Percentiles rank a stretch among this genome's conserved stretches.
Evolutionary conservation across 1,140 invertebrate species (phyloP).

Genomic region (Lineus longissimus): DNA sequence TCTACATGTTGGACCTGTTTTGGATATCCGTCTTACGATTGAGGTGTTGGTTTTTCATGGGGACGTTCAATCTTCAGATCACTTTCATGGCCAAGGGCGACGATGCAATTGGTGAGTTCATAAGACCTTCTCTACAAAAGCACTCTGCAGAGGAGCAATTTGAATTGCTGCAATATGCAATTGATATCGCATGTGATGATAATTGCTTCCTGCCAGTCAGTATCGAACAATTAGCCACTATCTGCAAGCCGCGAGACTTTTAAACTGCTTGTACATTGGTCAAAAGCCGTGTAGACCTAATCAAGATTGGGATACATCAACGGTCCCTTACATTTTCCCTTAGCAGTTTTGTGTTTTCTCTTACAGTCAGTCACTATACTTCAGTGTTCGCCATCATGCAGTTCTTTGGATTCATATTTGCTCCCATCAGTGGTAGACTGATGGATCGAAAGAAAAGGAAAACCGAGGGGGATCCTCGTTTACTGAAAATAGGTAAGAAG

Average conservation of each 20-base stretch:
- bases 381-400: conserved; percentile 20
- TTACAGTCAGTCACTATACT: conserved; percentile 26
- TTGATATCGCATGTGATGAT: too few relatives aligned
- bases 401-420: conserved; percentile 26
- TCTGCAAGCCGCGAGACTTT: too few relatives aligned
- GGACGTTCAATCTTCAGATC: conserved; percentile 22
- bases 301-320: too few relatives aligned
- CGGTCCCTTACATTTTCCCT: too few relatives aligned
- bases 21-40: conserved; percentile 23
- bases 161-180: too few relatives aligned
- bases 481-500: conserved; percentile 8
- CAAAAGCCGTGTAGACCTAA: too few relatives aligned
- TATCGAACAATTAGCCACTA: too few relatives aligned
- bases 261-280: too few relatives aligned
- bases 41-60: conserved; percentile 24
- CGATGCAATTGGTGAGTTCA: conserved; percentile 20
- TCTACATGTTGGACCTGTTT: conserved; percentile 19
- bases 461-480: conserved; percentile 4
- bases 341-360: too few relatives aligned
- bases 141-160: too few relatives aligned
- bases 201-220: too few relatives aligned
- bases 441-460: conserved; percentile 24
- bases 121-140: too few relatives aligned
- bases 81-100: conserved; percentile 20
- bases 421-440: conserved; percentile 23